Evolutionary conservation across 2,113 vertebrate genomes (phyloP), one percentile per base, ranked within the genome.

Genomic region (Leucoraja erinaceus): DNA sequence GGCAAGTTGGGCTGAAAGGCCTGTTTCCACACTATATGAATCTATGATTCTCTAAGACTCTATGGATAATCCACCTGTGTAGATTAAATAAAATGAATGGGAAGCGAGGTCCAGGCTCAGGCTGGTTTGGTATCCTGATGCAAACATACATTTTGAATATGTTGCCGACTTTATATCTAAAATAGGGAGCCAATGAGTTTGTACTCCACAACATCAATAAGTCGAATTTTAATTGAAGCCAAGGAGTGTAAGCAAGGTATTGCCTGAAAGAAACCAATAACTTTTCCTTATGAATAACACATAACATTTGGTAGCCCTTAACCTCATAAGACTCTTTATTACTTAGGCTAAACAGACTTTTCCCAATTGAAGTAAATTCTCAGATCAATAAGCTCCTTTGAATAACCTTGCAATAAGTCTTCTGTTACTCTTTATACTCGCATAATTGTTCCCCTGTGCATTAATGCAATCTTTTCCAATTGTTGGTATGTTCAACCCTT

Each of bases 281-380:
- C 28, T 14, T 5, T 12, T 63, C 12, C 25, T 84, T 31, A 86
- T 86, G 83, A 63, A 86, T 86, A 86, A 31, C 11, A n/a, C 83
- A 86, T 86, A 59, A 86, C 83, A 86, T 63, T 63, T 86, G 83
- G 3, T 86, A 61, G 83, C 11, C 83, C 59, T 86, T 61, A 31
- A 63, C 28, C 79, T n/a, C 25, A 86, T 63, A 86, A 61, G 56
- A 5, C 11, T 61, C 56, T 31, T 86, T 61, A 63, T 14, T 61
- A 86, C 56, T 16, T 86, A 31, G 83, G 2, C 28, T 31, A n/a
- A n/a, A 31, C 56, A 63, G 59, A 31, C 56, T 86, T 86, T 28
- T 63, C 25, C 11, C 5, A 6, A 63, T 86, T 84, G 81, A 86
- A 86, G 83, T 61, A 86, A 86, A 61, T 63, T 63, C 56, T 63